phyloP scores from a whole-genome alignment of 2,888 invertebrate species.

The Yponomeuta plumbellus region DNA sequence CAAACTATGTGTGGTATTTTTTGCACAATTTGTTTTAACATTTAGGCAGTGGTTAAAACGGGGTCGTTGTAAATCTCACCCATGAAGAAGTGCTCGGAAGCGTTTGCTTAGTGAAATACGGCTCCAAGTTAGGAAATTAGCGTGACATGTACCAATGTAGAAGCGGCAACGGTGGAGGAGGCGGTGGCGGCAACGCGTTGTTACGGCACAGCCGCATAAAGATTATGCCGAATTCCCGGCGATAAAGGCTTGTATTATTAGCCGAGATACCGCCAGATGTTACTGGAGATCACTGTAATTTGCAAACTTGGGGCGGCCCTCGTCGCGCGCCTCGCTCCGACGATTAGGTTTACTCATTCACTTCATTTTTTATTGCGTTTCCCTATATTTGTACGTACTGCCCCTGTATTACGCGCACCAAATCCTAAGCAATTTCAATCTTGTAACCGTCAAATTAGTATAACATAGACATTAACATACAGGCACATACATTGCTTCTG shows the following conservation, averaged over 20 bases:
- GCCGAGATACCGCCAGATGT: slow-evolving; percentile 11
- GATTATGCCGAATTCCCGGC: slow-evolving; percentile 8
- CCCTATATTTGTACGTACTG: background rate
- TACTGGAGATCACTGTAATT: slow-evolving; percentile 7
- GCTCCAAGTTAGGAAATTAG: slow-evolving; percentile 4
- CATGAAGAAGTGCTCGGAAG: background rate
- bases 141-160: background rate
- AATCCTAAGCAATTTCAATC: too few relatives aligned
- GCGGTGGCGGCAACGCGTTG: background rate
- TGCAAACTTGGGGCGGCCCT: background rate
- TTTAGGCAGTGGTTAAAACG: too few relatives aligned
- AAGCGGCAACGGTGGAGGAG: background rate
- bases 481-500: too few relatives aligned
- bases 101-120: background rate
- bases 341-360: background rate
- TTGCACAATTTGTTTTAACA: too few relatives aligned
- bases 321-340: background rate
- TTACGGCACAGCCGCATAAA: slow-evolving; percentile 2
- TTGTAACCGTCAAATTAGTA: too few relatives aligned
- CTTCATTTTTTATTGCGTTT: background rate
- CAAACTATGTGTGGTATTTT: too few relatives aligned
- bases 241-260: slow-evolving; percentile 8
- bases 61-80: too few relatives aligned
- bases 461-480: too few relatives aligned
- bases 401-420: too few relatives aligned